Percentiles rank a stretch among this genome's conserved stretches.
Evolutionary conservation across 1,140 invertebrate species (phyloP).

Genomic region (Aporrectodea caliginosa): DNA sequence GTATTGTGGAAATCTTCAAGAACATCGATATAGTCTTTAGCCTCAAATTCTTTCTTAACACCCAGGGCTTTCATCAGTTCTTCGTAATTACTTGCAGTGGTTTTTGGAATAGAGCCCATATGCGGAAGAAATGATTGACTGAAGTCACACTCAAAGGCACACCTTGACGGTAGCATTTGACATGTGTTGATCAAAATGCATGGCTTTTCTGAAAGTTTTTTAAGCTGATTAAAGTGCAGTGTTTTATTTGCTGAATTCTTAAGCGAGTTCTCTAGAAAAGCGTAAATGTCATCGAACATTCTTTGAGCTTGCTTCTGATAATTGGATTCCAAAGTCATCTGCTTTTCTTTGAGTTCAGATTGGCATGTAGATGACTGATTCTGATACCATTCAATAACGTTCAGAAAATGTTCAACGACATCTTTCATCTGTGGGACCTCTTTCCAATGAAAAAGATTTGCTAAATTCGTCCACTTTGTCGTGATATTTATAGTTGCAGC

Average conservation of each 20-base stretch:
- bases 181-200: neutral
- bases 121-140: neutral
- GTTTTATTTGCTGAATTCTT: too few species aligned
- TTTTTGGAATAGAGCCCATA: neutral
- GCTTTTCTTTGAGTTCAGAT: too few species aligned
- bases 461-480: neutral
- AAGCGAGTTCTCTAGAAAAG: neutral
- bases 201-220: neutral
- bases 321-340: neutral
- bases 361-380: neutral
- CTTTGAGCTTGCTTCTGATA: neutral
- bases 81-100: neutral
- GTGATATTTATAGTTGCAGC: neutral
- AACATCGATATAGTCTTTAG: neutral
- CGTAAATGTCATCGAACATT: neutral
- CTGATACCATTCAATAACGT: neutral
- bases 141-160: neutral
- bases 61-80: neutral
- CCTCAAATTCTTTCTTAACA: conserved; percentile 16
- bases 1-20: neutral
- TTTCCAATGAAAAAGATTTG: neutral
- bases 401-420: neutral
- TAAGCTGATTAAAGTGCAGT: neutral
- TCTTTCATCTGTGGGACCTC: neutral
- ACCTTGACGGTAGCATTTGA: neutral